These are phyloP conservation scores for Bugulina stolonifera DNA, from an alignment of 2,888 invertebrate genomes.

Conservation along the genomic window DNA sequence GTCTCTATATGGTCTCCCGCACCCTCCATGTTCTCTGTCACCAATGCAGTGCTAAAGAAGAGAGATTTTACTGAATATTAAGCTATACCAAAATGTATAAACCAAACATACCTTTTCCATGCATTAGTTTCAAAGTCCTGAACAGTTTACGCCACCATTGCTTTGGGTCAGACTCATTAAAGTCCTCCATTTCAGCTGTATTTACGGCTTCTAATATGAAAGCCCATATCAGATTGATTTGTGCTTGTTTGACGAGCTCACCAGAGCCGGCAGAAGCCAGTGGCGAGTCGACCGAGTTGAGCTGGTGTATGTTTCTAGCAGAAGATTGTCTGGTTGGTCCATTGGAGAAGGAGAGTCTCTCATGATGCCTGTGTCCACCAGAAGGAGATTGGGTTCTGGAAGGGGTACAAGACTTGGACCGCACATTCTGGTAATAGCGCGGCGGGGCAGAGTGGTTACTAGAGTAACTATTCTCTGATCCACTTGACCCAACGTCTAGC, in stretches of 20 bases:
- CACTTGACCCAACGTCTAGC: background rate
- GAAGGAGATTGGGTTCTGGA: background rate
- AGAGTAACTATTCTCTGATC: constrained; percentile 14
- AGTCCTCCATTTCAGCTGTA: background rate
- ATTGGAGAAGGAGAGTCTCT: background rate
- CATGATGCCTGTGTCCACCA: too few species aligned
- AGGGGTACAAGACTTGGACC: background rate
- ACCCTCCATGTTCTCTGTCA: too few species aligned
- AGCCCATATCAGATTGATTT: constrained; percentile 2
- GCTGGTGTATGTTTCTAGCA: background rate
- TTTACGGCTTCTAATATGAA: constrained; percentile 14
- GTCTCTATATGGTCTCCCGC: too few species aligned
- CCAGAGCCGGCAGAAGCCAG: background rate
- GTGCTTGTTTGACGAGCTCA: constrained; percentile 13
- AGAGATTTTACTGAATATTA: too few species aligned
- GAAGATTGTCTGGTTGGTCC: background rate
- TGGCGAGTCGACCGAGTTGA: background rate
- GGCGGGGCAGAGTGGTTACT: background rate
- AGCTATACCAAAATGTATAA: too few species aligned
- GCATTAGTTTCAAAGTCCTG: background rate
- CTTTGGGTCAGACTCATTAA: constrained; percentile 12
- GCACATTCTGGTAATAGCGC: background rate
- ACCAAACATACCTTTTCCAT: constrained; percentile 18
- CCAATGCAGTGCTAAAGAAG: too few species aligned
- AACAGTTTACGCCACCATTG: constrained; percentile 21